Percentiles rank a stretch among this genome's conserved stretches.
phyloP scores from a whole-genome alignment of 2,888 invertebrate species.

The Drosophila quasianomalipes region DNA sequence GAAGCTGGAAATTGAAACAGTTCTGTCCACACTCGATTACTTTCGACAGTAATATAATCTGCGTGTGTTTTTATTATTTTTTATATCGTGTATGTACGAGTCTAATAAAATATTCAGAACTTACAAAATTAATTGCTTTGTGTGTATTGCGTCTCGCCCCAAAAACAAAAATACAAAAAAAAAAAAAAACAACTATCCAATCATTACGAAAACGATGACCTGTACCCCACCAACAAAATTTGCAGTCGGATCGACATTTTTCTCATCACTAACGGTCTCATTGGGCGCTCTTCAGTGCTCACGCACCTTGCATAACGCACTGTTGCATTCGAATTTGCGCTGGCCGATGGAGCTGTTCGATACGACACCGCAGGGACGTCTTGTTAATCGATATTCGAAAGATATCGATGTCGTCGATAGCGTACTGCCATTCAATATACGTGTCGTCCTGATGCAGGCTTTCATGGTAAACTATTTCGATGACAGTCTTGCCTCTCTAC shows the following conservation, averaged over 20 bases:
- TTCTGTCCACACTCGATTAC: neutral
- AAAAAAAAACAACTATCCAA: neutral
- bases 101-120: neutral
- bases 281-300: constrained; percentile 87
- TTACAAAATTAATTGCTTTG: constrained; percentile 15
- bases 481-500: neutral
- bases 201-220: constrained; percentile 12
- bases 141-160: constrained; percentile 13
- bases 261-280: constrained; percentile 84
- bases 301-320: constrained; percentile 87
- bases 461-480: constrained; percentile 85
- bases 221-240: constrained; percentile 9
- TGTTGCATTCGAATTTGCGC: constrained; percentile 88
- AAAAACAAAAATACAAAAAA: neutral
- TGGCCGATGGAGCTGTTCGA: constrained; percentile 92
- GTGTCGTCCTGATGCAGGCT: constrained; percentile 84
- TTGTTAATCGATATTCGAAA: constrained; percentile 89
- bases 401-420: constrained; percentile 88
- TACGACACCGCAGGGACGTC: constrained; percentile 91
- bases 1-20: neutral
- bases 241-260: constrained; percentile 82
- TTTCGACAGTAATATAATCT: neutral
- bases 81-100: neutral
- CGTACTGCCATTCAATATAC: constrained; percentile 86
- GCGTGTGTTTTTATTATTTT: neutral